phyloP scores from a whole-genome alignment of 2,888 invertebrate species.

The Steinernema carpocapsae region DNA sequence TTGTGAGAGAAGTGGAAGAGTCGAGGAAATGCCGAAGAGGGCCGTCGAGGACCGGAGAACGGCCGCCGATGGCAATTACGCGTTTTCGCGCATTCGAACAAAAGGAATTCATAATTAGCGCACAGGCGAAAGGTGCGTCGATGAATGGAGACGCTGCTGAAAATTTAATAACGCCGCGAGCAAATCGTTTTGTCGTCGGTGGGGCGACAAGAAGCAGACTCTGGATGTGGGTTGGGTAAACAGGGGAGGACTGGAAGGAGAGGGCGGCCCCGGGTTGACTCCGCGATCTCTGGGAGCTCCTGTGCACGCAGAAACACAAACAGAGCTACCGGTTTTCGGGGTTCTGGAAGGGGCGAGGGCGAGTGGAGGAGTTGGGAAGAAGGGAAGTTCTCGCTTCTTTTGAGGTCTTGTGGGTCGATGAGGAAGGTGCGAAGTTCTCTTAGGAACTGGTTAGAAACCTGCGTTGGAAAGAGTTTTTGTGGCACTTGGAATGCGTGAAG shows the following conservation, averaged over 20 bases:
- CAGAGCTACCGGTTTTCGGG: conserved; percentile 15
- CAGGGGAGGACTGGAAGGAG: not conserved
- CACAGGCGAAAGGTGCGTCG: conserved; percentile 24
- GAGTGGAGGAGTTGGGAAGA: not conserved
- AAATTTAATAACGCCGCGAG: conserved; percentile 26
- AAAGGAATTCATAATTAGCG: conserved; percentile 32
- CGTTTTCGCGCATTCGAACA: conserved; percentile 3
- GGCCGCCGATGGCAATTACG: not conserved
- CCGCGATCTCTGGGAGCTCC: not conserved
- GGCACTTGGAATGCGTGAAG: too few species aligned
- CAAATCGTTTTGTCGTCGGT: not conserved
- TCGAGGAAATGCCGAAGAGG: too few species aligned
- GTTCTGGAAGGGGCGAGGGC: not conserved
- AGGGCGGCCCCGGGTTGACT: conserved; percentile 6
- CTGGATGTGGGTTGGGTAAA: not conserved
- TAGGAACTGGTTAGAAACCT: too few species aligned
- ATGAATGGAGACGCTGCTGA: conserved; percentile 24
- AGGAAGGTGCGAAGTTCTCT: too few species aligned
- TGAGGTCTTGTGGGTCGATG: not conserved
- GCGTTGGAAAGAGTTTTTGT: too few species aligned
- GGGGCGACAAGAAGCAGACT: not conserved
- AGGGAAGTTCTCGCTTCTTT: not conserved
- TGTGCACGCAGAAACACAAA: not conserved
- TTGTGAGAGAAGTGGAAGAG: too few species aligned
- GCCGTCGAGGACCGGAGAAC: not conserved